Percentiles rank a stretch among this genome's conserved stretches.
These are phyloP conservation scores for Plemyria rubiginata DNA, from an alignment of 2,888 invertebrate species.

Conservation along the genomic window DNA sequence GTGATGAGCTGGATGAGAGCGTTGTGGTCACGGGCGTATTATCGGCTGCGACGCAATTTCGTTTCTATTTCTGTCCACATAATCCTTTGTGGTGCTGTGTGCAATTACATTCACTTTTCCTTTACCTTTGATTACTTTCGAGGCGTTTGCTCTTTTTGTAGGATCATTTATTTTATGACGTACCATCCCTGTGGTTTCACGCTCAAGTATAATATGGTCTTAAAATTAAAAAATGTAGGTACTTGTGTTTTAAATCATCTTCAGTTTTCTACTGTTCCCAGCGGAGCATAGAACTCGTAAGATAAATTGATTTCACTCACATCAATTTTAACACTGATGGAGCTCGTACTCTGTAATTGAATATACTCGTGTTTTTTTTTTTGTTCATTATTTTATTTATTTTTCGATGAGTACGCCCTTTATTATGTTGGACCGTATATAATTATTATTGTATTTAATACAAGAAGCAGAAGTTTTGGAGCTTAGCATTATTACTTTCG, in stretches of 20 bases:
- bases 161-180: constrained; percentile 57
- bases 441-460: constrained; percentile 18
- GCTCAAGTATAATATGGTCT: constrained; percentile 28
- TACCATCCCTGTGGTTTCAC: constrained; percentile 46
- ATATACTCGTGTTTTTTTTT: constrained; percentile 26
- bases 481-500: neutral
- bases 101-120: constrained; percentile 66
- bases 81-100: constrained; percentile 63
- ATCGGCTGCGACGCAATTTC: constrained; percentile 70
- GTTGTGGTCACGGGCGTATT: constrained; percentile 63
- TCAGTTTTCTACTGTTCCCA: constrained; percentile 15
- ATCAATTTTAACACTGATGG: constrained; percentile 36
- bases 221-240: constrained; percentile 22
- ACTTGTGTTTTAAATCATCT: constrained; percentile 3
- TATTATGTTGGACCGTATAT: constrained; percentile 24
- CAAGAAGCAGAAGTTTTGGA: neutral
- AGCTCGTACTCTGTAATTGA: constrained; percentile 43
- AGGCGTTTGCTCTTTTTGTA: constrained; percentile 49
- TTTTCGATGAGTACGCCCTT: constrained; percentile 22
- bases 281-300: neutral
- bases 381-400: constrained; percentile 36
- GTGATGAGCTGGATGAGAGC: constrained; percentile 44
- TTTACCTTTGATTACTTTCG: constrained; percentile 61
- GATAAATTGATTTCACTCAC: constrained; percentile 32
- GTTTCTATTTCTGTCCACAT: constrained; percentile 69